Evolutionary conservation across 2,797 vertebrate species (phyloP), one percentile per base, ranked within the genome.

Genomic region (Lates japonicus): DNA sequence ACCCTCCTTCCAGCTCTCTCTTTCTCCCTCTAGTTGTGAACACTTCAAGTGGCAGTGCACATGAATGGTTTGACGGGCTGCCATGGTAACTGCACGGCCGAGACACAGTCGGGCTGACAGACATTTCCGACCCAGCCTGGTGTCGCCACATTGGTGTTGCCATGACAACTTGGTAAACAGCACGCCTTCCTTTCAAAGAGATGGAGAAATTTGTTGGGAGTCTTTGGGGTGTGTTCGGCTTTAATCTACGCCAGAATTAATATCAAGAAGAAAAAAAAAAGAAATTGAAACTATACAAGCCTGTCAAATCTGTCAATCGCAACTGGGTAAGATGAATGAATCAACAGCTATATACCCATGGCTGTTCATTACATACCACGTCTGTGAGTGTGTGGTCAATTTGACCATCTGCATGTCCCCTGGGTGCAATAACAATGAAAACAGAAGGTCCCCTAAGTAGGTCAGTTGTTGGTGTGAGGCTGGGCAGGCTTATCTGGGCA

Each of bases 11-110:
- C 55, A 52, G 76, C 66, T 78, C 69, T 44, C 63, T 82, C 70
- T 64, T 59, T 89, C 78, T 74, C 75, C 70, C 70, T 82, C 66
- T 37, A 42, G 59, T 84, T 78, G 83, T 86, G 82, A 89, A 85
- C 88, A 78, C 76, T 90, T 89, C 74, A 82, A 85, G 87, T 81
- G 73, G 71, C 57, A 7, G 81, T 89, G 84, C 90, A 88, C 92
- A 92, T 91, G 92, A 92, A 91, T 85, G 90, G 87, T 87, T 92
- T 88, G 88, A 85, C 62, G 13, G 52, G 93, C 88, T 92, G 77
- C 92, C 92, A 92, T 94, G 91, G 93, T 86, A 90, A 94, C 94
- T 59, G 79, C 88, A 93, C 72, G 76, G 80, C 78, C 37, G 64
- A 74, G 79, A 87, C 90, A 80, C 86, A 84, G 88, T 74, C 70